Conservation (phyloP, 2,888 invertebrate species). For the Eristalinus sepulchralis region DNA sequence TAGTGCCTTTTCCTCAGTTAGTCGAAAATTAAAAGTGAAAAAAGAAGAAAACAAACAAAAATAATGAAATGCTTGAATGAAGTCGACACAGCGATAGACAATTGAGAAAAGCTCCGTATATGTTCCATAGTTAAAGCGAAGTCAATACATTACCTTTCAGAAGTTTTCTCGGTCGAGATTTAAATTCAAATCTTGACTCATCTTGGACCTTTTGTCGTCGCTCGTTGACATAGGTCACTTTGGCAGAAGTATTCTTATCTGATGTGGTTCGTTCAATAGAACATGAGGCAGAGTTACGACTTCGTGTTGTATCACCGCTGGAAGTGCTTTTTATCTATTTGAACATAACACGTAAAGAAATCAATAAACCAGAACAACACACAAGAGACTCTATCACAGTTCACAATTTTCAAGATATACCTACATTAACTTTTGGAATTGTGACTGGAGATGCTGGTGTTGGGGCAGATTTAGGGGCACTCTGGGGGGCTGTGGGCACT, state of each 20-base stretch:
- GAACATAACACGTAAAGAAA: not conserved
- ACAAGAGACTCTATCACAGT: not conserved
- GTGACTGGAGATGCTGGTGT: conserved; percentile 79
- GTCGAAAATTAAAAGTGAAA: not conserved
- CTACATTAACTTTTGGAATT: conserved; percentile 77
- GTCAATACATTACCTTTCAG: conserved; percentile 77
- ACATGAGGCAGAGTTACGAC: conserved; percentile 80
- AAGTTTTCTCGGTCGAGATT: conserved; percentile 79
- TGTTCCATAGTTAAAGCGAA: not conserved
- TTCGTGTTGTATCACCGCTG: conserved; percentile 80
- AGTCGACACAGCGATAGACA: conserved; percentile 20
- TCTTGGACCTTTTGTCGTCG: conserved; percentile 78
- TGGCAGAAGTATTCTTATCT: conserved; percentile 78
- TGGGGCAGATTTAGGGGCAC: conserved; percentile 78
- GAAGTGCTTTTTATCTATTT: conserved; percentile 79
- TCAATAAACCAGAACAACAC: not conserved
- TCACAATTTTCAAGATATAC: not conserved
- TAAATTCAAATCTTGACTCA: conserved; percentile 79
- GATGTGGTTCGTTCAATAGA: conserved; percentile 80
- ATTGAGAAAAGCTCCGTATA: not conserved
- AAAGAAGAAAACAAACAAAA: not conserved
- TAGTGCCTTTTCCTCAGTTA: no score
- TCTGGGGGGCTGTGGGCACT: conserved; percentile 74
- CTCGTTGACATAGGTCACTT: conserved; percentile 80
- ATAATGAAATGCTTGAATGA: not conserved